phyloP scores from a whole-genome alignment of 2,113 vertebrate species.

The Herpailurus yagouaroundi region DNA sequence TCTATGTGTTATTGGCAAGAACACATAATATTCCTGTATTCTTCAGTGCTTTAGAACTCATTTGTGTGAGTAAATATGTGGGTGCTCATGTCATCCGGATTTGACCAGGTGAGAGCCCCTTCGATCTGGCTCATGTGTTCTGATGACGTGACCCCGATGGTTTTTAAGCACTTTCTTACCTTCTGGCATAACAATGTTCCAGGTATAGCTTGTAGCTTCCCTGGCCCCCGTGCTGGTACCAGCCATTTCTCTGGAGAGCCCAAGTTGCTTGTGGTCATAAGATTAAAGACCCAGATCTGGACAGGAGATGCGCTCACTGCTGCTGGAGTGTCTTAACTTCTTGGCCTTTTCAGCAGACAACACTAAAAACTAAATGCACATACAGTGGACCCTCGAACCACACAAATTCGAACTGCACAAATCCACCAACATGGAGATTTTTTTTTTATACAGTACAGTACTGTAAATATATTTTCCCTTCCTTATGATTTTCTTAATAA shows the following conservation, averaged over 20 bases:
- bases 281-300: neutral
- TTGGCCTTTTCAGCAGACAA: slow-evolving; percentile 1
- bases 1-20: neutral
- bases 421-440: neutral
- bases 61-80: neutral
- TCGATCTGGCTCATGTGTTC: neutral
- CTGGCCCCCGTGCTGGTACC: neutral
- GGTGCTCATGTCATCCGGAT: neutral
- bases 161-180: neutral
- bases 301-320: no score
- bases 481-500: neutral
- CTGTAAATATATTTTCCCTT: neutral
- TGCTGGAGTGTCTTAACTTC: neutral
- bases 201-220: neutral
- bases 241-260: neutral
- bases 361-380: neutral
- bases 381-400: neutral
- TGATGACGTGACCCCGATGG: neutral
- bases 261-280: neutral
- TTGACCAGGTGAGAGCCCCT: neutral
- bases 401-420: neutral
- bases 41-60: neutral
- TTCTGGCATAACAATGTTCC: neutral
- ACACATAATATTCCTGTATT: neutral
- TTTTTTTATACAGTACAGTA: neutral